phyloP scores from a whole-genome alignment of 2,113 vertebrate species.

The Cercocebus atys region DNA sequence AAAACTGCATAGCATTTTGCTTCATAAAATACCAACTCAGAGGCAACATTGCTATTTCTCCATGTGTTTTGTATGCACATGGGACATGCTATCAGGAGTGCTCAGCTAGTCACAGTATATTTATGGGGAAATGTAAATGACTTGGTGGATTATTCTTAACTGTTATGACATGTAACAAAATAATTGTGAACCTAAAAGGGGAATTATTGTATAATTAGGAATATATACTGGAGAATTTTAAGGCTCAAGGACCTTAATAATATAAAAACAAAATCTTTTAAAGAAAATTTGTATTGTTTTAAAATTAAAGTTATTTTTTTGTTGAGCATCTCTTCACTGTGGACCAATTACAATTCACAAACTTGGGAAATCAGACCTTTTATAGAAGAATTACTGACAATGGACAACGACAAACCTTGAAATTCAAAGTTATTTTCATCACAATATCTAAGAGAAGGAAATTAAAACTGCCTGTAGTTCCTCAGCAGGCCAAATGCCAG shows the following conservation, averaged over 20 bases:
- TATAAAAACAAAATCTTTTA: background rate
- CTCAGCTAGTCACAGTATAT: background rate
- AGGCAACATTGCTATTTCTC: background rate
- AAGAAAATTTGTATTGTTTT: background rate
- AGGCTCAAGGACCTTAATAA: background rate
- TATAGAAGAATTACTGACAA: background rate
- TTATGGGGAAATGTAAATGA: background rate
- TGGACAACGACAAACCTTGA: background rate
- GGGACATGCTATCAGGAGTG: background rate
- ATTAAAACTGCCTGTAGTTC: background rate
- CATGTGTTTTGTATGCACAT: fast-evolving
- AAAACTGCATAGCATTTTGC: background rate
- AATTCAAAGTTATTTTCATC: background rate
- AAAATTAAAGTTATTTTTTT: background rate
- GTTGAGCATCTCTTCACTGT: background rate
- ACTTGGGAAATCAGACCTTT: background rate
- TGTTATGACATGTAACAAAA: background rate
- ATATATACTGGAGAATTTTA: background rate
- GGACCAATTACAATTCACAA: background rate
- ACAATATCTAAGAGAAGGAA: background rate
- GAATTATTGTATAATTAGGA: background rate
- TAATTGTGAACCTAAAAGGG: background rate
- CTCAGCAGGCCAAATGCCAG: background rate
- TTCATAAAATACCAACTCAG: background rate
- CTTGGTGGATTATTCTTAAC: background rate